Percentiles rank a stretch among this genome's conserved stretches.
Evolutionary conservation across 2,888 invertebrate species (phyloP).

Genomic region (Pammene fasciana): DNA sequence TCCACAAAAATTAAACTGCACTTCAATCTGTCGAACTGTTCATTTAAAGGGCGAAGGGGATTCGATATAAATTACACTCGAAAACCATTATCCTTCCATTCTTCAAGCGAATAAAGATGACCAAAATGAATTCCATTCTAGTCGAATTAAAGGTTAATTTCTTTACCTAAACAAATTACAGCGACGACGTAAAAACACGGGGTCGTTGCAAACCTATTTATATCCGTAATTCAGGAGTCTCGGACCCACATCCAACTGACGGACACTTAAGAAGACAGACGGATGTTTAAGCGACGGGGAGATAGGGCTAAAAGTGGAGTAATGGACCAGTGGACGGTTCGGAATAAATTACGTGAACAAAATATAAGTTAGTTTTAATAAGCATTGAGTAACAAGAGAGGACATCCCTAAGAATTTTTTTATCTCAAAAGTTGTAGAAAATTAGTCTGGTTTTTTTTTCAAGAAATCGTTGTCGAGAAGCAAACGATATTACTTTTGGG

Average conservation of each 20-base stretch:
- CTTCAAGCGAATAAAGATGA: not conserved
- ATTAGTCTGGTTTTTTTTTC: too few relatives aligned
- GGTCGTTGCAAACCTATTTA: conserved; percentile 44
- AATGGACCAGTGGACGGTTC: conserved; percentile 8
- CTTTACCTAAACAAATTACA: conserved; percentile 21
- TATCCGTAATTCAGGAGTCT: conserved; percentile 51
- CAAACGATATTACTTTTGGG: too few relatives aligned
- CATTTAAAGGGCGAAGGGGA: too few relatives aligned
- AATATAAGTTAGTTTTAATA: not conserved
- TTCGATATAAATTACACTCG: not conserved
- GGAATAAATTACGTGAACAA: conserved; percentile 8
- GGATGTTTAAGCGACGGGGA: conserved; percentile 51
- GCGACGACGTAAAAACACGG: conserved; percentile 9
- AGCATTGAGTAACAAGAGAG: too few relatives aligned
- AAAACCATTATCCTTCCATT: not conserved
- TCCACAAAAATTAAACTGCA: too few relatives aligned
- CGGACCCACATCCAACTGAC: conserved; percentile 55
- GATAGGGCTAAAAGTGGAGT: conserved; percentile 43
- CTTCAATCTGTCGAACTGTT: too few relatives aligned
- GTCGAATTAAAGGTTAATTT: conserved; percentile 7
- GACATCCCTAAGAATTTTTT: too few relatives aligned
- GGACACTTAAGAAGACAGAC: conserved; percentile 63
- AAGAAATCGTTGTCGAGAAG: too few relatives aligned
- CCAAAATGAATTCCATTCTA: not conserved
- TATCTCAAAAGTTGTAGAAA: too few relatives aligned